Evolutionary conservation across 2,888 invertebrate species (phyloP).

Genomic region (Agrochola lychnidis): DNA sequence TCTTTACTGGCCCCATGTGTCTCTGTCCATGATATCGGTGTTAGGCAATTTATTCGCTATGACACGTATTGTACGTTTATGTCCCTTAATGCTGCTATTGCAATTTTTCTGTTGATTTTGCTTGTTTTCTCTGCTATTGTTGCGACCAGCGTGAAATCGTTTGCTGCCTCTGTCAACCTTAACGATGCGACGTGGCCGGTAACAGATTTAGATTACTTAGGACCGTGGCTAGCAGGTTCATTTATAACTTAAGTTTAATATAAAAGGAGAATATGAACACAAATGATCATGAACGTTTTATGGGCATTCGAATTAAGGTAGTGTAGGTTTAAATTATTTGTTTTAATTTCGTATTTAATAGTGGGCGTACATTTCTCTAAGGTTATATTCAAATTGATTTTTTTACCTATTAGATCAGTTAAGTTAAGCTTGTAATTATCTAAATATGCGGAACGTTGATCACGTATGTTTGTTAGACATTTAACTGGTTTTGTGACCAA

Average conservation of each 20-base stretch:
- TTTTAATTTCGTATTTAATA: conserved; percentile 42
- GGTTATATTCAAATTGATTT: conserved; percentile 49
- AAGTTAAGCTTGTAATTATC: conserved; percentile 52
- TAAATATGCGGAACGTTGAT: conserved; percentile 66
- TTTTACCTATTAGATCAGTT: conserved; percentile 41
- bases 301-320: conserved; percentile 26
- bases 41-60: conserved; percentile 84
- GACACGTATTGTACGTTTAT: conserved; percentile 81
- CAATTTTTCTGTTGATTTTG: conserved; percentile 78
- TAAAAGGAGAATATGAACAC: conserved; percentile 18
- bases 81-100: conserved; percentile 72
- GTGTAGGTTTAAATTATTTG: conserved; percentile 33
- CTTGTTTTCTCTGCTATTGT: conserved; percentile 77
- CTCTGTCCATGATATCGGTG: conserved; percentile 79
- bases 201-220: conserved; percentile 69
- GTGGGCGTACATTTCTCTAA: conserved; percentile 59
- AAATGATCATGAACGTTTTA: conserved; percentile 32
- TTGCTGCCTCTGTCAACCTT: conserved; percentile 74
- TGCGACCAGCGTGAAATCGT: conserved; percentile 72
- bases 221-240: conserved; percentile 38
- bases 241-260: conserved; percentile 47
- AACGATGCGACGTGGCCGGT: conserved; percentile 71
- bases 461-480: conserved; percentile 59
- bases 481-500: conserved; percentile 68
- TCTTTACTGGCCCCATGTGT: conserved; percentile 76